phyloP scores from a whole-genome alignment of 2,888 invertebrate species.

The Synergus umbraculus region DNA sequence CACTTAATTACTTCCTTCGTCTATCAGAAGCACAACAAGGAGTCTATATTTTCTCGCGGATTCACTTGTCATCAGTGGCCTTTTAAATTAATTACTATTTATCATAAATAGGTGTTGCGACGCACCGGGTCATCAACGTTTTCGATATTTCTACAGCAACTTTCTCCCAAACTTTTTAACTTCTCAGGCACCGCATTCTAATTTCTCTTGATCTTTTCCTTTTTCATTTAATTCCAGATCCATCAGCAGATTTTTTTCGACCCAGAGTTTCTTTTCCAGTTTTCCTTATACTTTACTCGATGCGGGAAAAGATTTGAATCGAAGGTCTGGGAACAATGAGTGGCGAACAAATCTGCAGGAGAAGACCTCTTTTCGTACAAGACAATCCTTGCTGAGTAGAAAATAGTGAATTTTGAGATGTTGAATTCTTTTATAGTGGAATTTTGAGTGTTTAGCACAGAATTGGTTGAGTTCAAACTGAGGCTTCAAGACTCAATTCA shows the following conservation, averaged over 20 bases:
- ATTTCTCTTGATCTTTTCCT: slow-evolving; percentile 35
- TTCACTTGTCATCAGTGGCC: neutral
- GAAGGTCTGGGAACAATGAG: neutral
- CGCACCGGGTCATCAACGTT: neutral
- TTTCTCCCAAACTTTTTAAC: slow-evolving; percentile 40
- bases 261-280: slow-evolving; percentile 9
- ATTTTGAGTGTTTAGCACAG: neutral
- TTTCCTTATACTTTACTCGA: neutral
- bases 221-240: neutral
- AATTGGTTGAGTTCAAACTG: slow-evolving; percentile 12
- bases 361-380: neutral
- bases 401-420: neutral
- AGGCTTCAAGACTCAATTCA: neutral
- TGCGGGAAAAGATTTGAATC: no score
- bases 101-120: slow-evolving; percentile 30
- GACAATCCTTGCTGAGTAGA: neutral
- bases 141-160: slow-evolving; percentile 34
- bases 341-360: neutral
- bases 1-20: slow-evolving; percentile 12
- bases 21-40: slow-evolving; percentile 1
- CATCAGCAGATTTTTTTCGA: slow-evolving; percentile 16
- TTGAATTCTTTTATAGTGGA: neutral
- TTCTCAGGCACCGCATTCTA: slow-evolving; percentile 32
- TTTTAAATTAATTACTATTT: slow-evolving; percentile 23
- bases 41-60: neutral